Conservation (phyloP, 2,888 invertebrate species). For the Oscheius sp. region DNA sequence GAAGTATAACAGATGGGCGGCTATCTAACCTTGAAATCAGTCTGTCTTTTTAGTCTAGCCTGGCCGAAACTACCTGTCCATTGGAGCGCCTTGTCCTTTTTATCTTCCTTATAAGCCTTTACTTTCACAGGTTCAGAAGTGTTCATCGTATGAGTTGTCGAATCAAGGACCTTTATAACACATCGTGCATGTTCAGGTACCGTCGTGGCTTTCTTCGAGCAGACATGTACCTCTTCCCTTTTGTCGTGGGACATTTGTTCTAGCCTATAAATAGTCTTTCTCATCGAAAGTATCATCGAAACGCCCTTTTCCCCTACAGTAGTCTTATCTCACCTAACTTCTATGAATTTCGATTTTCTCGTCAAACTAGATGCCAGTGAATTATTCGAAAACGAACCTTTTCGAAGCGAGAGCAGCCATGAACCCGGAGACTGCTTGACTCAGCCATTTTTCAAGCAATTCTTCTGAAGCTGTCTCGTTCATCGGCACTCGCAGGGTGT, state of each 20-base stretch:
- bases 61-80: conserved; percentile 57
- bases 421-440: conserved; percentile 64
- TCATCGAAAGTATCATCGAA: background rate
- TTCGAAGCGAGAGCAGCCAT: conserved; percentile 63
- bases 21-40: conserved; percentile 31
- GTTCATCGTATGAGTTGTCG: conserved; percentile 34
- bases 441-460: conserved; percentile 63
- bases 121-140: conserved; percentile 27
- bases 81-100: conserved; percentile 38
- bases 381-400: conserved; percentile 35
- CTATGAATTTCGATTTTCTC: conserved; percentile 23
- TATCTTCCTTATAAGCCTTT: conserved; percentile 8
- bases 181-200: conserved; percentile 60
- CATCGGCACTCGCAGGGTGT: conserved; percentile 44
- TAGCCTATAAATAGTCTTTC: conserved; percentile 25
- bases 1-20: background rate
- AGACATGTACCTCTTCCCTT: conserved; percentile 38
- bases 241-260: conserved; percentile 33
- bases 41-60: conserved; percentile 43
- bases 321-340: too few relatives aligned
- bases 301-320: background rate
- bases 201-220: conserved; percentile 56
- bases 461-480: conserved; percentile 56
- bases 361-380: background rate
- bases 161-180: conserved; percentile 50